Percentiles rank a stretch among this genome's conserved stretches.
These are phyloP conservation scores for Diarsia mendica DNA, from an alignment of 2,888 invertebrate species.

Conservation along the genomic window DNA sequence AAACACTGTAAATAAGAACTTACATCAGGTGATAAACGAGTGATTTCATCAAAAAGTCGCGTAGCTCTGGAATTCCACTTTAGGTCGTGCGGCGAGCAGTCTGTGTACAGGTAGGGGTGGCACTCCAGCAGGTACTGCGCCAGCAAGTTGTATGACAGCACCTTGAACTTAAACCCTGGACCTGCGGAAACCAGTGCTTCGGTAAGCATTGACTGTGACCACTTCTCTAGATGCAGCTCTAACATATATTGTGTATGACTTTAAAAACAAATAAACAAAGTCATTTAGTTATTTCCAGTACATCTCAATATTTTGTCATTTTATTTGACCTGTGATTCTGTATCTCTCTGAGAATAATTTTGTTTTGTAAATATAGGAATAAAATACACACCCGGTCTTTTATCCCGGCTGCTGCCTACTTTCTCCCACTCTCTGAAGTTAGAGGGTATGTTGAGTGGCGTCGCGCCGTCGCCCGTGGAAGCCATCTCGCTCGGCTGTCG, in stretches of 20 bases:
- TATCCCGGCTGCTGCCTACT: conserved; percentile 66
- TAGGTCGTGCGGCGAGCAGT: conserved; percentile 90
- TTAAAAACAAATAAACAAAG: neutral
- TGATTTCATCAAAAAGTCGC: conserved; percentile 86
- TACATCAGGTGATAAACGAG: conserved; percentile 87
- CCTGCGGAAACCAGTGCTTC: conserved; percentile 65
- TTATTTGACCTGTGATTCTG: neutral
- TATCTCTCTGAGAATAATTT: neutral
- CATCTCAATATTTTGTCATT: neutral
- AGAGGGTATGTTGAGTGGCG: conserved; percentile 67
- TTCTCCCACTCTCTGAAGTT: conserved; percentile 82
- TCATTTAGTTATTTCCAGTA: neutral
- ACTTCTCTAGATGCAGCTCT: neutral
- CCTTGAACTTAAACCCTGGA: conserved; percentile 89
- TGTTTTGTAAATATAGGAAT: neutral
- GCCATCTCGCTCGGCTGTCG: conserved; percentile 56
- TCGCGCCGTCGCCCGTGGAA: conserved; percentile 50
- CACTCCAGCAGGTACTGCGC: conserved; percentile 95
- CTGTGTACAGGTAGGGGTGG: conserved; percentile 93
- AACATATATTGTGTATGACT: neutral
- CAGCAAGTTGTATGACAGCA: conserved; percentile 97
- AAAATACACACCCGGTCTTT: conserved; percentile 67
- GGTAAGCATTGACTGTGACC: conserved; percentile 9
- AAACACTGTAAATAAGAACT: conserved; percentile 60
- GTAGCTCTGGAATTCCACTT: conserved; percentile 93